Percentiles rank a stretch among this genome's conserved stretches.
phyloP scores from a whole-genome alignment of 2,797 vertebrate species.

The Potorous gilbertii region DNA sequence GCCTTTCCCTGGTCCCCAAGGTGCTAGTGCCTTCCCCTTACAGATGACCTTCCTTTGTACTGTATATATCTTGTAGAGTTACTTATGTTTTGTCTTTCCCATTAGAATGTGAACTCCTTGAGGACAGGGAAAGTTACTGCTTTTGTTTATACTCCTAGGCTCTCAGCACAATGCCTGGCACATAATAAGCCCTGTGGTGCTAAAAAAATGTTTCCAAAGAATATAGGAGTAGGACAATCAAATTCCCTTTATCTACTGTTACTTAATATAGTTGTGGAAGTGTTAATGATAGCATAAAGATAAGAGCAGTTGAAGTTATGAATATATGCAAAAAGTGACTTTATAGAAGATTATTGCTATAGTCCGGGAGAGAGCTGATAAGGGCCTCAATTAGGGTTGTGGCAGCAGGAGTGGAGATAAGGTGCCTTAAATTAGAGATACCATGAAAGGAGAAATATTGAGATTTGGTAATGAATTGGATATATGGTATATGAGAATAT shows the following conservation, averaged over 20 bases:
- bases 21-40: background rate
- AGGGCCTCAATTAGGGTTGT: background rate
- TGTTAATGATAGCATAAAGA: background rate
- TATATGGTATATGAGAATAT: background rate
- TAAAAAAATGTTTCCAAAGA: background rate
- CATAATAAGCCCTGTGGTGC: background rate
- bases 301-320: background rate
- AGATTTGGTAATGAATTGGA: background rate
- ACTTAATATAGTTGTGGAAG: background rate
- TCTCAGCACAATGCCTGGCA: background rate
- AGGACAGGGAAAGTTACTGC: background rate
- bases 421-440: background rate
- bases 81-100: background rate
- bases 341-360: background rate
- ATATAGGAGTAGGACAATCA: background rate
- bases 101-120: background rate
- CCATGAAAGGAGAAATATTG: background rate
- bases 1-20: background rate
- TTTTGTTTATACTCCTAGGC: background rate
- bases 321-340: background rate
- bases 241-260: background rate
- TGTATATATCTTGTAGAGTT: background rate
- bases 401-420: background rate
- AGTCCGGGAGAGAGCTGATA: background rate
- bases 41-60: background rate